Evolutionary conservation across 2,113 vertebrate genomes (phyloP).

Genomic region (Otocyon megalotis): DNA sequence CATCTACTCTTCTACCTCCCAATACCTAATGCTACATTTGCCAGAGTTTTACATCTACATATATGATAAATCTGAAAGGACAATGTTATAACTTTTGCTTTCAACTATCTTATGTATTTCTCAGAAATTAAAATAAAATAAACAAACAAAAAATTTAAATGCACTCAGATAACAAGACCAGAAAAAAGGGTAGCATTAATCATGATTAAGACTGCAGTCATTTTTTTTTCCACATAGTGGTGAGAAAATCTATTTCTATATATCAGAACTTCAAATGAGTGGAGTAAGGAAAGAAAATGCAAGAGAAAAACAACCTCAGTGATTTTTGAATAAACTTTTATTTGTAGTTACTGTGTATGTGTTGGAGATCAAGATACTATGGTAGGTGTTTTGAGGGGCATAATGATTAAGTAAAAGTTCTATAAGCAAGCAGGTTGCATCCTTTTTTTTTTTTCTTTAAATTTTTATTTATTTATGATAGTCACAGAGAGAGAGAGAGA

Average conservation of each 20-base stretch:
- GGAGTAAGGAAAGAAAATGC: neutral
- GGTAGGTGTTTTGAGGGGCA: rapidly evolving
- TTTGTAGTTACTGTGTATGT: neutral
- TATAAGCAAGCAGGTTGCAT: neutral
- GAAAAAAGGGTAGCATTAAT: neutral
- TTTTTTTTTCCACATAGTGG: neutral
- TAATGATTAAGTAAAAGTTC: neutral
- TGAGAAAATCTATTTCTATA: neutral
- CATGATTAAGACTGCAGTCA: neutral
- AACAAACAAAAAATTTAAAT: neutral
- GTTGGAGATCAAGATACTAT: neutral
- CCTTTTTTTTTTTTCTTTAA: too few relatives aligned
- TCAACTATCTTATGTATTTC: neutral
- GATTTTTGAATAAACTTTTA: neutral
- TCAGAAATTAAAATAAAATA: neutral
- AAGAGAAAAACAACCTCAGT: neutral
- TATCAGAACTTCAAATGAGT: neutral
- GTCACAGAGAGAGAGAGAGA: too few relatives aligned
- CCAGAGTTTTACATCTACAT: neutral
- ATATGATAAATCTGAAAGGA: neutral
- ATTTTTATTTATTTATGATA: too few relatives aligned
- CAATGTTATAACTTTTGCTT: neutral
- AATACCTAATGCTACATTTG: neutral
- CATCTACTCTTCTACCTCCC: neutral
- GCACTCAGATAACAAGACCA: neutral